Conservation (phyloP, 2,113 vertebrate species). For the Psophia crepitans region DNA sequence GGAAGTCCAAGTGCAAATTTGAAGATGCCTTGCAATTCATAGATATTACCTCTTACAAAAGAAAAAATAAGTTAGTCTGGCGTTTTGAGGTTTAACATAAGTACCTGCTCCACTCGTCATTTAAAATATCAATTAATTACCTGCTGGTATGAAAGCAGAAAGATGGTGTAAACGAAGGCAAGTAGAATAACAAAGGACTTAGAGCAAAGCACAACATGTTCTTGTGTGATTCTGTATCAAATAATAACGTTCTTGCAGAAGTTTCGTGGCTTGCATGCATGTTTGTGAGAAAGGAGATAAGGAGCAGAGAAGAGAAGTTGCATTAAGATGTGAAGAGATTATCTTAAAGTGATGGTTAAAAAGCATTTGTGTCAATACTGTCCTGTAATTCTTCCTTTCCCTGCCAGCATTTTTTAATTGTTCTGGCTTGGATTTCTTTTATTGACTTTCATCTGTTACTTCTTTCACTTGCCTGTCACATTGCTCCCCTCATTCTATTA, state of each 20-base stretch:
- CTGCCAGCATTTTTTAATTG: background rate
- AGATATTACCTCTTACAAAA: background rate
- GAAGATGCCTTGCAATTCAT: background rate
- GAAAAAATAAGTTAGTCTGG: background rate
- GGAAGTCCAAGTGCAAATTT: background rate
- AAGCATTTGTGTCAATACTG: background rate
- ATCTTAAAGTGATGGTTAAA: background rate
- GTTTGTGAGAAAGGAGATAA: background rate
- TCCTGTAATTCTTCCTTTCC: background rate
- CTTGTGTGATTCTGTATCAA: background rate
- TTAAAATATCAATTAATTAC: background rate
- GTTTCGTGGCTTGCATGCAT: background rate
- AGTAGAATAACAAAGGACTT: background rate
- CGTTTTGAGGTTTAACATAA: background rate
- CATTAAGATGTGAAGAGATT: background rate
- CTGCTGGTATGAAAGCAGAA: background rate
- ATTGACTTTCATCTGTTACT: background rate
- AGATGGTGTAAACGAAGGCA: background rate
- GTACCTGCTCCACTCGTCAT: background rate
- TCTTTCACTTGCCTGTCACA: background rate
- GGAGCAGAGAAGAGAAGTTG: background rate
- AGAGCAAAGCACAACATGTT: background rate
- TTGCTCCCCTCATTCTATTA: background rate
- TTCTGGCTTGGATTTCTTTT: background rate
- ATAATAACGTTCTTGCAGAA: background rate